Base-by-base conservation (phyloP, 1,140 invertebrate species). In the Dufourea novaeangliae region DNA sequence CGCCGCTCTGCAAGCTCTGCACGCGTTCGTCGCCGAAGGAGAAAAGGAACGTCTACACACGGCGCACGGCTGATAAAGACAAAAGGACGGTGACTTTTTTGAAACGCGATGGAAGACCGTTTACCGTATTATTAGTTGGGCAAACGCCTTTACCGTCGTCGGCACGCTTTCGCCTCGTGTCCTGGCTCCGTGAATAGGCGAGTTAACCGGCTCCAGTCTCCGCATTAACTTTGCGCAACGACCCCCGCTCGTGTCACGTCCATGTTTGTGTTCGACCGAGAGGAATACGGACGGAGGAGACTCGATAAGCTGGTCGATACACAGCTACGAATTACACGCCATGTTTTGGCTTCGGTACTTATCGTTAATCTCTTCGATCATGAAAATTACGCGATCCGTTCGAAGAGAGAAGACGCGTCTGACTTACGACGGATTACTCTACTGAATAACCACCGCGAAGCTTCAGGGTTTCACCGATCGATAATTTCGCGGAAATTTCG, bases 101-200 rank as follows among this genome's bases (percentile, higher is more conserved):
- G 59, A 73, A 22, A n/a, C 20, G 2, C 20, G 56, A 32, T 29
- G 39, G 12, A 20, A 32, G 54, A 20, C 34, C 6, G 32, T 6
- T 75, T 75, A 75, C 52, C n/a, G 62, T 59, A 22, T 67, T 75
- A 75, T 75, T 66, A 75, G 61, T 66, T n/a, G 52, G 52, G 62
- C 62, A 66, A 75, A 67, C 67, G 25, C 32, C 44, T 77, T 69
- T 70, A 69, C n/a, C 44, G 39, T 52, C 66, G 54, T 12, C 56
- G 37, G 27, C 41, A 46, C 27, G 56, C 56, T 70, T 41, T 25
- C 44, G n/a, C 17, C 25, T 39, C 22, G 56, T 34, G 54, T 69
- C 20, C 54, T 44, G 41, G n/a, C n/a, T n/a, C 17, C 32, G 39
- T 61, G 50, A 71, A 57, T 78, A 46, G 74, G 5, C 41, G n/a